Percentiles rank a stretch among this genome's conserved stretches.
Conservation (phyloP, 1,140 invertebrate genomes). For the Sesamia nonagrioides region DNA sequence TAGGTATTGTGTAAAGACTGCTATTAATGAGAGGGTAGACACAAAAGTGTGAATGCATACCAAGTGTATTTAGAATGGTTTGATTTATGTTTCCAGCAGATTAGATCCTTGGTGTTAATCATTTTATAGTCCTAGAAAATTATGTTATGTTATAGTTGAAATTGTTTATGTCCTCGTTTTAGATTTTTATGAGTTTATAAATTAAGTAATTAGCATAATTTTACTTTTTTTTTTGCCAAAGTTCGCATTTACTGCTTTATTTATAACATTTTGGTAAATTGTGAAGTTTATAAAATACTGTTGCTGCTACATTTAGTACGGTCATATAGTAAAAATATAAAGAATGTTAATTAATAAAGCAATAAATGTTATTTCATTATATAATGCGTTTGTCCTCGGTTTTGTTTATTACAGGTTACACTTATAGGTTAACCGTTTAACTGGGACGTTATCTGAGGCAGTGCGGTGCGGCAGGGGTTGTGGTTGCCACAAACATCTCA, state of each 20-base stretch:
- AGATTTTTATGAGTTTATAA: slow-evolving; percentile 81
- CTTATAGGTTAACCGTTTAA: no score
- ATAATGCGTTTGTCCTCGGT: neutral
- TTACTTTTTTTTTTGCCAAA: slow-evolving; percentile 69
- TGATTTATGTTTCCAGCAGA: slow-evolving; percentile 11
- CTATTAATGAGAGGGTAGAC: slow-evolving; percentile 22
- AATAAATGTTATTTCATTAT: slow-evolving; percentile 20
- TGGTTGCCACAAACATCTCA: no score
- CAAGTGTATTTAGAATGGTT: neutral
- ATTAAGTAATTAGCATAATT: slow-evolving; percentile 65
- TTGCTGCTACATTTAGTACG: neutral
- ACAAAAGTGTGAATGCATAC: slow-evolving; percentile 23
- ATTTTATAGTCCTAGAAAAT: slow-evolving; percentile 67
- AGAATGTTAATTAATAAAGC: slow-evolving; percentile 15
- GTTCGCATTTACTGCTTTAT: slow-evolving; percentile 57
- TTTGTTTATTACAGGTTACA: slow-evolving; percentile 20
- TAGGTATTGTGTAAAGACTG: slow-evolving; percentile 43
- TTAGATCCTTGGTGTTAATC: slow-evolving; percentile 49
- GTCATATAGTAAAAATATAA: neutral
- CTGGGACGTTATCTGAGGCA: no score
- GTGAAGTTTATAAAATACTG: slow-evolving; percentile 2
- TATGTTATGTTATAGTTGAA: slow-evolving; percentile 78
- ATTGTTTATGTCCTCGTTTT: slow-evolving; percentile 83
- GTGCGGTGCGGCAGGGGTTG: no score
- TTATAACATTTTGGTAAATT: slow-evolving; percentile 22